These are phyloP conservation scores for Lota lota DNA, from an alignment of 2,113 vertebrate species.

Conservation along the genomic window DNA sequence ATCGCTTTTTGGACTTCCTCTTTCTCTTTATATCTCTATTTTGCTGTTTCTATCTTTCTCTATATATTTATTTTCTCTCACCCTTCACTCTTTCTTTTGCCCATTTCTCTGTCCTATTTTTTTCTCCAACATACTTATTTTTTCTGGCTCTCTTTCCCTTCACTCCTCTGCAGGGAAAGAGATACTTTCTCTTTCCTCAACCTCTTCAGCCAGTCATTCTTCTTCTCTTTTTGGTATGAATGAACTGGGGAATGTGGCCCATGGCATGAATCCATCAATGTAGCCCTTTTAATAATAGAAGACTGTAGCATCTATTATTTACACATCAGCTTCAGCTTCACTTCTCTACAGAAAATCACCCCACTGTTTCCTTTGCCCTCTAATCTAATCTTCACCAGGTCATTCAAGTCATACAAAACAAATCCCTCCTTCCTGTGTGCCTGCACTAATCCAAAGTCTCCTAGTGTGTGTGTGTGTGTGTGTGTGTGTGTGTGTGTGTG, in stretches of 20 bases:
- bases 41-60: too few species aligned
- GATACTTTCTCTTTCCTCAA: background rate
- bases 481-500: constrained; percentile 19
- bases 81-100: too few species aligned
- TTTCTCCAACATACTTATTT: too few species aligned
- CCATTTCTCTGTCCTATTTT: too few species aligned
- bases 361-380: background rate
- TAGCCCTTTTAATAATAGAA: constrained; percentile 55
- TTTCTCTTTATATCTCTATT: too few species aligned
- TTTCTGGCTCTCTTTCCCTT: too few species aligned
- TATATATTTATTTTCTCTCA: too few species aligned
- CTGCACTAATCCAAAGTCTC: constrained; percentile 1
- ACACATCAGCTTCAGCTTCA: constrained; percentile 22
- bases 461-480: background rate
- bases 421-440: constrained; percentile 30
- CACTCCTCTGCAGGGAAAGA: too few species aligned
- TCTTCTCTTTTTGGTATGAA: constrained; percentile 54
- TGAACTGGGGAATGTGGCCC: constrained; percentile 45
- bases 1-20: too few species aligned
- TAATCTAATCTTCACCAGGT: constrained; percentile 46
- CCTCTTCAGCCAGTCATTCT: constrained; percentile 4
- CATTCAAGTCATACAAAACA: constrained; percentile 48
- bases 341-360: constrained; percentile 42
- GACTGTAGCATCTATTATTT: constrained; percentile 61
- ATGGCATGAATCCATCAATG: constrained; percentile 60